Evolutionary conservation across 2,113 vertebrate genomes (phyloP).

Genomic region (Ameiurus melas): DNA sequence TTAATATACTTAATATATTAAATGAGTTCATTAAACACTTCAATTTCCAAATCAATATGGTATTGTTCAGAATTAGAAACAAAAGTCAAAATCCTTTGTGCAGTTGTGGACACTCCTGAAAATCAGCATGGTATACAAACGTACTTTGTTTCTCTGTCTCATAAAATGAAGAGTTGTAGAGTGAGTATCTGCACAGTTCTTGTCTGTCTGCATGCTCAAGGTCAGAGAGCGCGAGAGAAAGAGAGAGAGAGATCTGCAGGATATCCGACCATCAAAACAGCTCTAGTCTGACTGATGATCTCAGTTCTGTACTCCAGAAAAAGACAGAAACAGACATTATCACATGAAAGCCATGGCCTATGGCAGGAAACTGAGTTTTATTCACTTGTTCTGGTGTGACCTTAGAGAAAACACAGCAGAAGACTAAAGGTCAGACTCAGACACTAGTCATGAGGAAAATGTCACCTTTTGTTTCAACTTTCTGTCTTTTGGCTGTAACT

Average conservation of each 20-base stretch:
- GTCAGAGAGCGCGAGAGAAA: neutral
- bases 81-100: neutral
- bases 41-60: neutral
- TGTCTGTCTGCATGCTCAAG: neutral
- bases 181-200: neutral
- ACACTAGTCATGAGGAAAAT: constrained; percentile 54
- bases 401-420: constrained; percentile 30
- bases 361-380: neutral
- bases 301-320: neutral
- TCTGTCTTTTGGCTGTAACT: constrained; percentile 62
- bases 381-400: neutral
- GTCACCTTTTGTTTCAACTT: constrained; percentile 56
- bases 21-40: neutral
- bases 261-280: neutral
- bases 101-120: neutral
- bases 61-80: neutral
- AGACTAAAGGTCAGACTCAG: constrained; percentile 42
- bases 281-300: neutral
- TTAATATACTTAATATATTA: neutral
- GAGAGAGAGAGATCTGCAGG: neutral
- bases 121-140: neutral
- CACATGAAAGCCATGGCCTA: neutral
- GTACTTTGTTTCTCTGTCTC: neutral
- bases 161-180: neutral
- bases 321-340: neutral